These are phyloP conservation scores for Sebastes fasciatus DNA, from an alignment of 2,113 vertebrate genomes.

Conservation along the genomic window DNA sequence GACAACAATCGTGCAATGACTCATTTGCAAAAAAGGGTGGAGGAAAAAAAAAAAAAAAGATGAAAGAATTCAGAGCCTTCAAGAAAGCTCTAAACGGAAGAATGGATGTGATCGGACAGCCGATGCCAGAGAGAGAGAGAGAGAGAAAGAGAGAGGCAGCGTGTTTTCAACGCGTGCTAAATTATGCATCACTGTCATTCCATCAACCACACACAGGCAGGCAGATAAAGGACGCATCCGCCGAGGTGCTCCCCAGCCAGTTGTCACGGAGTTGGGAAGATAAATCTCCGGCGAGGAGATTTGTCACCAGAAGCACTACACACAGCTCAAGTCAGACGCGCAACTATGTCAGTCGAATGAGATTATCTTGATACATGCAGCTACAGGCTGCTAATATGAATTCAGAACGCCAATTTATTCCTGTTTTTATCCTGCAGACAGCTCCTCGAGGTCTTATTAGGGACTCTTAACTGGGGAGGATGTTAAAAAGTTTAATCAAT, in stretches of 20 bases:
- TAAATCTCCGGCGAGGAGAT: constrained; percentile 75
- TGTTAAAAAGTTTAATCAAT: constrained; percentile 7
- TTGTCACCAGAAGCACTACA: constrained; percentile 70
- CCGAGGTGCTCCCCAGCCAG: constrained; percentile 78
- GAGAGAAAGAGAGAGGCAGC: constrained; percentile 23
- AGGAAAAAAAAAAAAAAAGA: constrained; percentile 34
- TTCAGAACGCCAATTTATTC: constrained; percentile 49
- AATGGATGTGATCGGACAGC: constrained; percentile 77
- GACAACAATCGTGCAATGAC: constrained; percentile 48
- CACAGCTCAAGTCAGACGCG: constrained; percentile 66
- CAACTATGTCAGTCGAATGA: constrained; percentile 68
- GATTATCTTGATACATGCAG: constrained; percentile 64
- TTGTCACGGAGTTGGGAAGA: constrained; percentile 73
- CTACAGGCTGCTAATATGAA: constrained; percentile 54
- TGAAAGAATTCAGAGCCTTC: constrained; percentile 45
- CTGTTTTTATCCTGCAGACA: constrained; percentile 46
- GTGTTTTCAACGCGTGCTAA: constrained; percentile 74
- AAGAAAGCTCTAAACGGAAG: constrained; percentile 59
- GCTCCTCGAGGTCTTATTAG: constrained; percentile 10
- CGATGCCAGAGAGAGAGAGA: constrained; percentile 56
- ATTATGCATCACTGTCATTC: constrained; percentile 85
- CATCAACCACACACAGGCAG: constrained; percentile 77
- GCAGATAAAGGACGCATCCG: constrained; percentile 75
- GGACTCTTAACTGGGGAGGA: not conserved
- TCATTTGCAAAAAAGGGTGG: constrained; percentile 50